Base-by-base conservation (phyloP, 2,797 vertebrate genomes). In the Euphonia xanthogaster region DNA sequence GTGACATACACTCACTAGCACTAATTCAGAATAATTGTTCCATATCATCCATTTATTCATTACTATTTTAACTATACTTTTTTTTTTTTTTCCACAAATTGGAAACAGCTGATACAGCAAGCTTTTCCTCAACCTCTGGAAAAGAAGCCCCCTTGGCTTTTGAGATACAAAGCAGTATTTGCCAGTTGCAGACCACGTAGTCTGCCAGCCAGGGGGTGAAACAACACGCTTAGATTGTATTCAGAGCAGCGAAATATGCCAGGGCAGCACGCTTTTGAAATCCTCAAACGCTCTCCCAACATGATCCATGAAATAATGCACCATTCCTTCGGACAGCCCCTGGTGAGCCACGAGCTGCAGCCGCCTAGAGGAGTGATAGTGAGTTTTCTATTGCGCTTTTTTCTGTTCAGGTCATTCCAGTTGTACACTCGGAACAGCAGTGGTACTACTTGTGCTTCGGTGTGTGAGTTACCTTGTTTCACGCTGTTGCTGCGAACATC, bases 351-450 rank as follows among this genome's bases (percentile, higher is more conserved):
- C 13, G 53, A 96, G 94, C 93, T 92, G 90, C 97, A 95, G 90
- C 90, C 35, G 80, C 90, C 61, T 37, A 75, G 83, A 92, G 85
- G 93, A 91, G 88, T 71, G 89, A 72, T 33, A 60, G 91, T 87
- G 93, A 97, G 95, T 97, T 98, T 97, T 96, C 86, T 96, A 78
- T 97, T 78, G 96, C 93, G 97, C 95, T 97, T 97, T 88, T 90
- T 81, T 47, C 60, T 1, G 30, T 97, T 97, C 91, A 25, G 55
- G 94, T 89, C 96, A 86, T 95, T 95, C 90, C 74, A 67, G 92
- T 85, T 94, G 95, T 95, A 91, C 84, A 78, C 96, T 96, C 96
- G 90, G 79, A 97, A 94, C 95, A 94, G 94, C 97, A 92, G 96
- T 91, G 92, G 96, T 96, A 89, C 95, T 92, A 45, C 83, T 33